Conservation (phyloP, 2,888 invertebrate species). For the Xylophagus ater region DNA sequence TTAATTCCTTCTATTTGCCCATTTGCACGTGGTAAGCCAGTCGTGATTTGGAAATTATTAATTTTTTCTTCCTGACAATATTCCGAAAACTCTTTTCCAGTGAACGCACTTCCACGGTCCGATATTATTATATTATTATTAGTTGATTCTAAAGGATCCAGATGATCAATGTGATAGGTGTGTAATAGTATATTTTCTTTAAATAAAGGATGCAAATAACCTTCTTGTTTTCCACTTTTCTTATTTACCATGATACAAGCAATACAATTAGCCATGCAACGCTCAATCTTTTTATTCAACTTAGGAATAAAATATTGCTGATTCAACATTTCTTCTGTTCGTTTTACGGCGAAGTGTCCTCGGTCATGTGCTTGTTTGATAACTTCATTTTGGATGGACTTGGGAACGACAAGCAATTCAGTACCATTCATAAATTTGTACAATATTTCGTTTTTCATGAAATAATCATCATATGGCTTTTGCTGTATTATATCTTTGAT, state of each 20-base stretch:
- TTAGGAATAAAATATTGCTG: constrained; percentile 8
- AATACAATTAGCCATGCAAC: not conserved
- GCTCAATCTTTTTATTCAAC: not conserved
- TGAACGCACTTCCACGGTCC: not conserved
- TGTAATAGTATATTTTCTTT: not conserved
- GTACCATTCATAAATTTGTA: constrained; percentile 7
- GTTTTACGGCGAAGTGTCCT: constrained; percentile 10
- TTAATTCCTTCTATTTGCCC: not conserved
- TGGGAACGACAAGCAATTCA: constrained; percentile 14
- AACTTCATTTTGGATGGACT: constrained; percentile 7
- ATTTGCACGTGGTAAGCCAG: not conserved
- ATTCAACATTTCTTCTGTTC: constrained; percentile 1
- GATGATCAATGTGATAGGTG: constrained; percentile 2
- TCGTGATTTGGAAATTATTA: not conserved
- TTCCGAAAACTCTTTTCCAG: not conserved
- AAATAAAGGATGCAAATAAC: not conserved
- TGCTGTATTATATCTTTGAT: not conserved
- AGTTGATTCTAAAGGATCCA: constrained; percentile 1
- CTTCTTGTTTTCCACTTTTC: constrained; percentile 4
- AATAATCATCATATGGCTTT: constrained; percentile 1
- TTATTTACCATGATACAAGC: not conserved
- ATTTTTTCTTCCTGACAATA: not conserved
- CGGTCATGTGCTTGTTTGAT: constrained; percentile 7
- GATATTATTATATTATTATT: constrained; percentile 18
- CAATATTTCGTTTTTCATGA: constrained; percentile 7